phyloP scores from a whole-genome alignment of 2,888 invertebrate species.

The Amorpha juglandis region DNA sequence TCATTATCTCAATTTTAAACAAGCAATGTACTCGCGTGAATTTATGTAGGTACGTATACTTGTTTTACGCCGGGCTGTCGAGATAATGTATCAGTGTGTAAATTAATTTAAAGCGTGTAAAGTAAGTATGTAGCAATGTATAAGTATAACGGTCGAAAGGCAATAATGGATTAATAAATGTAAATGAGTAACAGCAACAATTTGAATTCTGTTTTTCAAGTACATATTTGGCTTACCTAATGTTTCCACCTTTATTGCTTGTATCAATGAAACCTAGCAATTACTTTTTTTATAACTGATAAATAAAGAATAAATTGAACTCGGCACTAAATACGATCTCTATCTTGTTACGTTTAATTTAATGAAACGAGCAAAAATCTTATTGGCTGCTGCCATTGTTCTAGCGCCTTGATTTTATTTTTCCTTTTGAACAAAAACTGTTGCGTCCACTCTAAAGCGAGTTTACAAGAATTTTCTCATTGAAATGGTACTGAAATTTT shows the following conservation, averaged over 20 bases:
- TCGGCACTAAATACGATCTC: not conserved
- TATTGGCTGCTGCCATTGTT: conserved; percentile 39
- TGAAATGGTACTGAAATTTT: conserved; percentile 40
- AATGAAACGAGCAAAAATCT: conserved; percentile 32
- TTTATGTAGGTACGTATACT: not conserved
- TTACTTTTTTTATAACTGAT: too few relatives aligned
- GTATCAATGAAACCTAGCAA: too few relatives aligned
- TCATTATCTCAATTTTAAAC: not conserved
- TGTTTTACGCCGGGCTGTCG: not conserved
- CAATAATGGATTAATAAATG: too few relatives aligned
- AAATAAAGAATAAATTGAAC: not conserved
- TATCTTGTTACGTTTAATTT: not conserved
- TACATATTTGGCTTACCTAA: too few relatives aligned
- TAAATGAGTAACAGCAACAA: too few relatives aligned
- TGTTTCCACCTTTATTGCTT: too few relatives aligned
- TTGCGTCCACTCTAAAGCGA: conserved; percentile 39
- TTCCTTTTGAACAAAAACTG: conserved; percentile 43
- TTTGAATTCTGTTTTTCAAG: too few relatives aligned
- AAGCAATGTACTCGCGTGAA: conserved; percentile 3
- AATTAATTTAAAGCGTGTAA: too few relatives aligned
- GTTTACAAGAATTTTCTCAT: conserved; percentile 37
- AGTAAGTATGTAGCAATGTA: not conserved
- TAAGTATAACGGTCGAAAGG: not conserved
- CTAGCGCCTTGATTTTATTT: conserved; percentile 40
- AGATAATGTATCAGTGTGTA: not conserved